phyloP scores from a whole-genome alignment of 2,888 invertebrate species.

The Rhodophaea formosa region DNA sequence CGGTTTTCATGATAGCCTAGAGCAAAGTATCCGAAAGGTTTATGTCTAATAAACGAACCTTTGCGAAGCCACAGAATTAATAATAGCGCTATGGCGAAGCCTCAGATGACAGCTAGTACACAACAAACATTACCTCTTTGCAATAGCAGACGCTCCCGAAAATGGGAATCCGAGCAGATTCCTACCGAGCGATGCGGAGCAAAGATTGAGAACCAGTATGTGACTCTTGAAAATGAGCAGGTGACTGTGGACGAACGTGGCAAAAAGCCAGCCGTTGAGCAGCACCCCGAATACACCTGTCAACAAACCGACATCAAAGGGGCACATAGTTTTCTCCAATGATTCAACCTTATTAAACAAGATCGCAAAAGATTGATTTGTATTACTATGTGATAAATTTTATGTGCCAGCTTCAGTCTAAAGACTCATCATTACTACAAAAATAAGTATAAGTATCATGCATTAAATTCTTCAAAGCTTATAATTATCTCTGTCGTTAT shows the following conservation, averaged over 20 bases:
- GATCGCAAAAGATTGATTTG: neutral
- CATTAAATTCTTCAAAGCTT: too few relatives aligned
- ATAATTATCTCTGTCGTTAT: too few relatives aligned
- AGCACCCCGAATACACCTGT: slow-evolving; percentile 79
- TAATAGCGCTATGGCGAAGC: too few relatives aligned
- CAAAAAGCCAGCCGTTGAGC: slow-evolving; percentile 79
- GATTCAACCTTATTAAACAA: neutral
- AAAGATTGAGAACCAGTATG: slow-evolving; percentile 76
- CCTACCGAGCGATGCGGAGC: slow-evolving; percentile 75
- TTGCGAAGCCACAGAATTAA: too few relatives aligned
- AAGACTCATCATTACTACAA: too few relatives aligned
- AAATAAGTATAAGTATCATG: too few relatives aligned
- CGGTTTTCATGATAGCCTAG: too few relatives aligned
- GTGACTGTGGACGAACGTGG: slow-evolving; percentile 79
- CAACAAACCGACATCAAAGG: slow-evolving; percentile 27
- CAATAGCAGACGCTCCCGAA: slow-evolving; percentile 75
- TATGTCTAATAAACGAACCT: too few relatives aligned
- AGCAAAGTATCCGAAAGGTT: too few relatives aligned
- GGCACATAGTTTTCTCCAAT: neutral
- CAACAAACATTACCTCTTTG: slow-evolving; percentile 60
- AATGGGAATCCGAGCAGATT: slow-evolving; percentile 79
- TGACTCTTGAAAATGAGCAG: slow-evolving; percentile 77
- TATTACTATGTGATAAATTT: neutral
- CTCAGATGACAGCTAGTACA: too few relatives aligned
- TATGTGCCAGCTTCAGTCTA: too few relatives aligned